phyloP scores from a whole-genome alignment of 23 tunicate genomes.

The Trididemnum nubilum region DNA sequence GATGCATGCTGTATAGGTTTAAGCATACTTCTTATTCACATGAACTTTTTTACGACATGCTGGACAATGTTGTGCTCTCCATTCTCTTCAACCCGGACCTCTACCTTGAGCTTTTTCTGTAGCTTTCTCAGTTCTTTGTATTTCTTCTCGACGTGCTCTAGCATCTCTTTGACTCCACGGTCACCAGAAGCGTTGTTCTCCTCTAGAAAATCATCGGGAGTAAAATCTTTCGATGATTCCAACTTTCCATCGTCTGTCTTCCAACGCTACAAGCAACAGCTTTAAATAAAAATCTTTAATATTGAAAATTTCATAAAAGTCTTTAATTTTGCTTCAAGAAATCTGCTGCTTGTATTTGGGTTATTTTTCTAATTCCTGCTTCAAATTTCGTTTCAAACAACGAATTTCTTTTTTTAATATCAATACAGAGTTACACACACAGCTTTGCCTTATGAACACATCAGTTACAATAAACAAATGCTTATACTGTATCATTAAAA shows the following conservation, averaged over 20 bases:
- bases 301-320: not conserved
- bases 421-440: no score
- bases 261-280: slow-evolving; percentile 55
- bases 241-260: slow-evolving; percentile 59
- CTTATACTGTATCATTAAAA: no score
- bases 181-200: slow-evolving; percentile 66
- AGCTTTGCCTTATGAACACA: no score
- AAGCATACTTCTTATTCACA: no score
- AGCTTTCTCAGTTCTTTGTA: slow-evolving; percentile 39
- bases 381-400: no score
- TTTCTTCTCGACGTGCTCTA: slow-evolving; percentile 47
- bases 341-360: no score
- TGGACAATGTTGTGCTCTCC: not conserved
- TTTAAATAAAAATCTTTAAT: not conserved
- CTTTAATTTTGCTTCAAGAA: no score
- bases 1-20: no score
- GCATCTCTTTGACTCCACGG: slow-evolving; percentile 47
- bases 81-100: slow-evolving; percentile 35
- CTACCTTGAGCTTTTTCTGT: slow-evolving; percentile 53
- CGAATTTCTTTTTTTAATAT: no score
- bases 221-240: slow-evolving; percentile 44
- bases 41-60: no score
- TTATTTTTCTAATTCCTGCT: no score
- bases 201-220: slow-evolving; percentile 68
- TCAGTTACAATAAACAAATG: no score